Percentiles rank a stretch among this genome's conserved stretches.
These are phyloP conservation scores for Lasioglossum oenotherae DNA, from an alignment of 2,888 invertebrate genomes.

Conservation along the genomic window DNA sequence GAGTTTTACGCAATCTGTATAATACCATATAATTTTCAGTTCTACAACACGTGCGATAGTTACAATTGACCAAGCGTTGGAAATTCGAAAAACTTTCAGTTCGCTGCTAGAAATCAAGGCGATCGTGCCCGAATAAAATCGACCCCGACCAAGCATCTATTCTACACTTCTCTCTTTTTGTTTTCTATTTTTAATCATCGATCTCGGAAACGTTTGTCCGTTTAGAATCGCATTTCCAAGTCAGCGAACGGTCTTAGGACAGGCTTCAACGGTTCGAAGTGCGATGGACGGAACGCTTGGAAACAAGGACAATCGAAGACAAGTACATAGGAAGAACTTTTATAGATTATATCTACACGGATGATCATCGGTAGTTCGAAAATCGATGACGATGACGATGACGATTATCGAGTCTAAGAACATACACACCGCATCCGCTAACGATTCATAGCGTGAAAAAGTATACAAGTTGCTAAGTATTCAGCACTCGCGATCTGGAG, in stretches of 20 bases:
- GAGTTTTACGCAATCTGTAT: neutral
- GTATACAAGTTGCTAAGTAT: conserved; percentile 39
- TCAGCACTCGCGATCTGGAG: conserved; percentile 43
- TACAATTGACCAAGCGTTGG: neutral
- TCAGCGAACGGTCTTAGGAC: conserved; percentile 44
- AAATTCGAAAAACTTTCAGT: conserved; percentile 16
- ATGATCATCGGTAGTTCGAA: conserved; percentile 6
- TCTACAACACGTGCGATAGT: conserved; percentile 8
- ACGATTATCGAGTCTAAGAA: conserved; percentile 26
- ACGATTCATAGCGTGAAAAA: conserved; percentile 15
- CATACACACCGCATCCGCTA: conserved; percentile 2
- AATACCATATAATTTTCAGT: conserved; percentile 5
- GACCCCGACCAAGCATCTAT: conserved; percentile 11
- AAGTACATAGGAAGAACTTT: conserved; percentile 45
- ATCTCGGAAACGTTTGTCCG: conserved; percentile 26
- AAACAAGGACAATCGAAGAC: conserved; percentile 62
- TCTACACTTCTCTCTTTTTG: neutral
- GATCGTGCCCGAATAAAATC: neutral
- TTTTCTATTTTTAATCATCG: neutral
- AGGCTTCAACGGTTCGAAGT: conserved; percentile 42
- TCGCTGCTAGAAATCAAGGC: conserved; percentile 20
- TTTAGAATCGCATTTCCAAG: conserved; percentile 45
- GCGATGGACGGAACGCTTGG: conserved; percentile 69
- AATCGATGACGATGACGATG: conserved; percentile 30
- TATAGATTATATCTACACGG: conserved; percentile 44